These are phyloP conservation scores for Tanaodytes sp. DNA, from an alignment of 2,888 invertebrate species.

Conservation along the genomic window DNA sequence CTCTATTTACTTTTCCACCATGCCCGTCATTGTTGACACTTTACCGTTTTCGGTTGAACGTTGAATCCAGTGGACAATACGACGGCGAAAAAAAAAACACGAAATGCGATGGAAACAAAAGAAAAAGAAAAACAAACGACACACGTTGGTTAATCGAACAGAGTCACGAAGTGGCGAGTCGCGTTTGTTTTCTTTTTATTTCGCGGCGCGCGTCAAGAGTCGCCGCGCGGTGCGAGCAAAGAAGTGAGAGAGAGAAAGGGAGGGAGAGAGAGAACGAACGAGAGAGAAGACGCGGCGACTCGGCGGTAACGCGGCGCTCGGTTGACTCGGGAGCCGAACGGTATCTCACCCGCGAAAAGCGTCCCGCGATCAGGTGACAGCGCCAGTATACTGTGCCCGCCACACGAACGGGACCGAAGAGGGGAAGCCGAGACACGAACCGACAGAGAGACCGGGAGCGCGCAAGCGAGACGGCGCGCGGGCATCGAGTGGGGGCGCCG, in stretches of 20 bases:
- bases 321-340: conserved; percentile 67
- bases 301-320: conserved; percentile 58
- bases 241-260: conserved; percentile 13
- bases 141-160: conserved; percentile 34
- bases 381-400: conserved; percentile 59
- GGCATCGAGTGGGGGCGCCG: conserved; percentile 41
- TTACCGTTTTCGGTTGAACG: conserved; percentile 35
- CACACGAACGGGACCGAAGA: conserved; percentile 55
- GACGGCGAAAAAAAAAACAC: too few relatives aligned
- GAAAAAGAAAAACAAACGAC: too few relatives aligned
- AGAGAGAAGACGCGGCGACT: conserved; percentile 38
- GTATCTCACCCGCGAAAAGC: conserved; percentile 70
- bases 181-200: conserved; percentile 38
- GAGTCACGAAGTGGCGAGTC: conserved; percentile 38
- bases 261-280: background rate
- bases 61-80: conserved; percentile 19
- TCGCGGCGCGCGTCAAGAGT: conserved; percentile 45
- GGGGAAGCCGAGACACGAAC: conserved; percentile 52
- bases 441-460: conserved; percentile 37
- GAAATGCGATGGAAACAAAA: too few relatives aligned
- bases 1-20: background rate
- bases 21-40: conserved; percentile 28
- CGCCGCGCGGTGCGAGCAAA: conserved; percentile 27
- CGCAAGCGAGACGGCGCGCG: conserved; percentile 45
- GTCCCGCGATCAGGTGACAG: conserved; percentile 71